A percentile compares a stretch with the other conserved stretches of the same genome.
phyloP scores from a whole-genome alignment of 2,797 vertebrate genomes.

The Danio kyathit region DNA sequence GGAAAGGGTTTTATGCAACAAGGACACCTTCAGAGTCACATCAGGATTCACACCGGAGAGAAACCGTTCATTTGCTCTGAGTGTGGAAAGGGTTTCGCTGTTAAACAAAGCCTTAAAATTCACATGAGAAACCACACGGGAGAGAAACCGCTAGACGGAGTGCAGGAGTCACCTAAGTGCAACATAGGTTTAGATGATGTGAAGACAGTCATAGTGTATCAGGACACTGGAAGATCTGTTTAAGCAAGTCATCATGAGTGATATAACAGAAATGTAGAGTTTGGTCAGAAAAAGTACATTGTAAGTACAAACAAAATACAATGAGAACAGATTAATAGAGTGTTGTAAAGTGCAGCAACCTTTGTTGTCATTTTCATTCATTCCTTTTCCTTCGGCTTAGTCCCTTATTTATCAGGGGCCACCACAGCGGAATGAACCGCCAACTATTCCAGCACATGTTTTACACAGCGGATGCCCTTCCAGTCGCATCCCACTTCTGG shows the following conservation, averaged over 20 bases:
- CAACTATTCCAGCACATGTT: too few relatives aligned
- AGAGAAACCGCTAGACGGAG: neutral
- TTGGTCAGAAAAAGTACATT: neutral
- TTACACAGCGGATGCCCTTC: too few relatives aligned
- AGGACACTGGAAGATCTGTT: neutral
- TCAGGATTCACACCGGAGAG: conserved; percentile 10
- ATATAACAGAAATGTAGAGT: neutral
- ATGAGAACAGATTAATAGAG: neutral
- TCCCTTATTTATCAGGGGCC: too few relatives aligned
- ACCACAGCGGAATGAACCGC: too few relatives aligned
- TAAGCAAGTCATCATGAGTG: neutral
- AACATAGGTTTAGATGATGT: neutral
- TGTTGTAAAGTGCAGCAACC: neutral
- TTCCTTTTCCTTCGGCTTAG: too few relatives aligned
- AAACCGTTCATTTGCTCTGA: neutral
- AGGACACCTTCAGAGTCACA: neutral
- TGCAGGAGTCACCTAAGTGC: too few relatives aligned
- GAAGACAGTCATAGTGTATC: neutral
- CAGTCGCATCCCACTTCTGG: too few relatives aligned
- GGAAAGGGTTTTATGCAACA: too few relatives aligned
- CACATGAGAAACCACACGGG: conserved; percentile 5
- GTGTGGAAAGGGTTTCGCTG: neutral
- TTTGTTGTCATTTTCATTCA: too few relatives aligned
- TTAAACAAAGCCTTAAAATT: neutral
- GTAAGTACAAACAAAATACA: neutral